These are phyloP conservation scores for Sterna hirundo DNA, from an alignment of 2,113 vertebrate genomes.

Conservation along the genomic window DNA sequence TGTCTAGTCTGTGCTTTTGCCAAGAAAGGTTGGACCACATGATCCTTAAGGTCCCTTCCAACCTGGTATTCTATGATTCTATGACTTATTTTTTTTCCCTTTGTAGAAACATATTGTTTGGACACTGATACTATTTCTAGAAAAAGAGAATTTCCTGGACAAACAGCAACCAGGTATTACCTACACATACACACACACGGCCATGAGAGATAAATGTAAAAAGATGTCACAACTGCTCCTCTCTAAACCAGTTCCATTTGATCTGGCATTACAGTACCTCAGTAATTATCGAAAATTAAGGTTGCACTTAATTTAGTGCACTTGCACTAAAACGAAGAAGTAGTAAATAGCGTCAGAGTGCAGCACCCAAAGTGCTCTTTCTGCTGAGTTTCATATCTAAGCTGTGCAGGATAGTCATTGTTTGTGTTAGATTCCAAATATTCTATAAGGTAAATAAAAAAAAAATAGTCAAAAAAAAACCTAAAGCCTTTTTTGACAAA, in stretches of 20 bases:
- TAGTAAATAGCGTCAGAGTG: background rate
- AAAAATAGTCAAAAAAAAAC: rapidly evolving
- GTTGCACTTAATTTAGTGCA: no score
- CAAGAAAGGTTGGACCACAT: background rate
- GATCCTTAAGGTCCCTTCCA: background rate
- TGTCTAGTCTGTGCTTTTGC: background rate
- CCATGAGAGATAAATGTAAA: background rate
- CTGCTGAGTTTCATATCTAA: background rate
- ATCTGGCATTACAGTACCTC: background rate
- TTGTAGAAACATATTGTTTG: background rate
- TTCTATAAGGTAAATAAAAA: background rate
- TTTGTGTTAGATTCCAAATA: background rate
- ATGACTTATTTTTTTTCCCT: background rate
- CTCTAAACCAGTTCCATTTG: background rate
- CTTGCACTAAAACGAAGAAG: background rate
- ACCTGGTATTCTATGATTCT: background rate
- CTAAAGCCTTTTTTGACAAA: background rate
- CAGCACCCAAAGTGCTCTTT: background rate
- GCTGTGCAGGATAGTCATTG: background rate
- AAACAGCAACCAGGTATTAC: background rate
- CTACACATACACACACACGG: background rate
- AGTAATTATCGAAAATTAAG: background rate
- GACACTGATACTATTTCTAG: background rate
- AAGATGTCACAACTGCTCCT: background rate
- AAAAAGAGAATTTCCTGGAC: background rate